phyloP scores from a whole-genome alignment of 2,113 vertebrate species.

The Sinosuthora webbiana region DNA sequence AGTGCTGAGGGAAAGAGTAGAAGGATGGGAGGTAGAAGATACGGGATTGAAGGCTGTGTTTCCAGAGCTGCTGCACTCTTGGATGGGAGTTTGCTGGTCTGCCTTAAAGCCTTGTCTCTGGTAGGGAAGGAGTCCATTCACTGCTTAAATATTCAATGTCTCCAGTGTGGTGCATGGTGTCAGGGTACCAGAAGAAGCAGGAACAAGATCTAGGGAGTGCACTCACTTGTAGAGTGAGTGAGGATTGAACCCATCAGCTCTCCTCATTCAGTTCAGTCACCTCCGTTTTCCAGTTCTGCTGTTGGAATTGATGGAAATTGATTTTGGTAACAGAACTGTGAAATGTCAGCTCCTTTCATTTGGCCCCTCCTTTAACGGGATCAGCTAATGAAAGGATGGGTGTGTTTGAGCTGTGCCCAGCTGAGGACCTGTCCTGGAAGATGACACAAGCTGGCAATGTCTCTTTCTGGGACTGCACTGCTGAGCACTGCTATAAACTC shows the following conservation, averaged over 20 bases:
- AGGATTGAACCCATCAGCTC: neutral
- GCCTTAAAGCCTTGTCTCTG: neutral
- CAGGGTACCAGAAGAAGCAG: neutral
- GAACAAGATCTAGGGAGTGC: neutral
- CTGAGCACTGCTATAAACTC: neutral
- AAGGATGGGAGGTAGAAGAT: neutral
- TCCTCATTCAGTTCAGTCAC: neutral
- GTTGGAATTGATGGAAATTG: neutral
- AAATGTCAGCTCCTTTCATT: neutral
- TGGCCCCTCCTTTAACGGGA: neutral
- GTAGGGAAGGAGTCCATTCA: neutral
- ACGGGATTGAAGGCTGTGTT: accelerated
- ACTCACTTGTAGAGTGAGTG: neutral
- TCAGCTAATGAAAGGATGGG: neutral
- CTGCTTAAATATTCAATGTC: neutral
- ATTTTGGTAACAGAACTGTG: neutral
- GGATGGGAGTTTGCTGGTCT: neutral
- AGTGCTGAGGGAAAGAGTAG: neutral
- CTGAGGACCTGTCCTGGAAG: neutral
- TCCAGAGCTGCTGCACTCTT: neutral
- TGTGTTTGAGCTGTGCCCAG: neutral
- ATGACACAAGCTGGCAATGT: neutral
- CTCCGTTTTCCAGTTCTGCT: neutral
- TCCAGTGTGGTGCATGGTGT: accelerated
- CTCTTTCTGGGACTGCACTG: neutral